Conservation (phyloP, 2,113 vertebrate species). For the Bubo bubo region DNA sequence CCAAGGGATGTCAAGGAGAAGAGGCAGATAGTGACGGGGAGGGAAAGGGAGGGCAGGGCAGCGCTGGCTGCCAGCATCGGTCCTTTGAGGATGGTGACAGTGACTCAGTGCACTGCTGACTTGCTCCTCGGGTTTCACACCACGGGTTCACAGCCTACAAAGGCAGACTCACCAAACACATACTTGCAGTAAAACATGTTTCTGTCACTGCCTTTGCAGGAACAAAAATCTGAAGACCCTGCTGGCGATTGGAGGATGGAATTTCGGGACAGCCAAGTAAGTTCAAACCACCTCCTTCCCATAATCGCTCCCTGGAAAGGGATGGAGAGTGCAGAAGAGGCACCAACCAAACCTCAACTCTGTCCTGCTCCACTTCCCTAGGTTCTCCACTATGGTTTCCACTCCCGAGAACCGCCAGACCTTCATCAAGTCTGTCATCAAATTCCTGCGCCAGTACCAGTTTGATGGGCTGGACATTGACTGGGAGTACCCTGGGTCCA, state of each 20-base stretch:
- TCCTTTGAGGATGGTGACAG: background rate
- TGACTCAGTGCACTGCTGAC: accelerated
- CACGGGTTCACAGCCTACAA: too few relatives aligned
- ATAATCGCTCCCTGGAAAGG: accelerated
- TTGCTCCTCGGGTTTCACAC: too few relatives aligned
- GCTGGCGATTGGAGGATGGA: slow-evolving; percentile 82
- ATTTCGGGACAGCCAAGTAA: slow-evolving; percentile 71
- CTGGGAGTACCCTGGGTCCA: slow-evolving; percentile 86
- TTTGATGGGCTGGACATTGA: slow-evolving; percentile 88
- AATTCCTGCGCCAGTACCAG: slow-evolving; percentile 76
- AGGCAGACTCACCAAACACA: too few relatives aligned
- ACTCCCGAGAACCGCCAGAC: slow-evolving; percentile 67
- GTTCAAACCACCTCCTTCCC: background rate
- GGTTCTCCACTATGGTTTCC: slow-evolving; percentile 80
- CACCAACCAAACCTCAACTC: background rate
- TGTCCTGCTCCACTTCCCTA: background rate
- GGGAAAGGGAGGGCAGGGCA: background rate
- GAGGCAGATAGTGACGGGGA: too few relatives aligned
- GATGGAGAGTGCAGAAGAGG: background rate
- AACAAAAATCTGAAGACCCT: slow-evolving; percentile 83
- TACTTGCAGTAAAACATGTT: background rate
- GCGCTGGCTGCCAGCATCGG: background rate
- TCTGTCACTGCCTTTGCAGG: slow-evolving; percentile 66
- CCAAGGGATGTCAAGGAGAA: accelerated
- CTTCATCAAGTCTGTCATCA: slow-evolving; percentile 83